Evolutionary conservation across 2,888 invertebrate genomes (phyloP).

Genomic region (Glomeris marginata): DNA sequence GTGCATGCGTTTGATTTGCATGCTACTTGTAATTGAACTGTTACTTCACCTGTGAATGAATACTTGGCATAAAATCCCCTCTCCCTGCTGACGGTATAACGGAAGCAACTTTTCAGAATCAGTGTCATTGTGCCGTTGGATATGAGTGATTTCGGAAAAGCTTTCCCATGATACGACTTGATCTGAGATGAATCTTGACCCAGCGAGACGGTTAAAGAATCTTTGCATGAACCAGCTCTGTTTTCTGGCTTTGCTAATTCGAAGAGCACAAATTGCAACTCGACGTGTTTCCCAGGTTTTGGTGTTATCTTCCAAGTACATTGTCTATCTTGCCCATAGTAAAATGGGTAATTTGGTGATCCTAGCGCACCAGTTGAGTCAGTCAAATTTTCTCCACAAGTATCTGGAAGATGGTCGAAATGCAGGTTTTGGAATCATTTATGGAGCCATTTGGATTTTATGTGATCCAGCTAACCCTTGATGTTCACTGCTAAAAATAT

Average conservation of each 20-base stretch:
- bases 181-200: constrained; percentile 16
- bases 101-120: constrained; percentile 20
- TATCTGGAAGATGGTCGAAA: constrained; percentile 12
- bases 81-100: constrained; percentile 20
- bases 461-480: background rate
- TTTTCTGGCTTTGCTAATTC: constrained; percentile 20
- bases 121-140: constrained; percentile 21
- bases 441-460: background rate
- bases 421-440: background rate
- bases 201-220: constrained; percentile 17
- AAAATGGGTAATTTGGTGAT: constrained; percentile 20
- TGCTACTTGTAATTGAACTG: background rate
- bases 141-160: constrained; percentile 21
- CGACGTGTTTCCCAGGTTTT: constrained; percentile 19
- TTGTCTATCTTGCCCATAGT: constrained; percentile 21
- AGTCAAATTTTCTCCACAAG: constrained; percentile 16
- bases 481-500: background rate
- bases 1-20: background rate
- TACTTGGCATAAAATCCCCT: constrained; percentile 21
- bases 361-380: constrained; percentile 16
- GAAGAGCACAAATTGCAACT: constrained; percentile 20
- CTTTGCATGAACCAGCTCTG: constrained; percentile 17
- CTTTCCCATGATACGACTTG: constrained; percentile 17
- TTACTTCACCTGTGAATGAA: constrained; percentile 18
- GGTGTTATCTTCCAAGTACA: constrained; percentile 22